A percentile compares a stretch with the other conserved stretches of the same genome.
Conservation (phyloP, 2,113 vertebrate species). For the Phrynocephalus versicolor region DNA sequence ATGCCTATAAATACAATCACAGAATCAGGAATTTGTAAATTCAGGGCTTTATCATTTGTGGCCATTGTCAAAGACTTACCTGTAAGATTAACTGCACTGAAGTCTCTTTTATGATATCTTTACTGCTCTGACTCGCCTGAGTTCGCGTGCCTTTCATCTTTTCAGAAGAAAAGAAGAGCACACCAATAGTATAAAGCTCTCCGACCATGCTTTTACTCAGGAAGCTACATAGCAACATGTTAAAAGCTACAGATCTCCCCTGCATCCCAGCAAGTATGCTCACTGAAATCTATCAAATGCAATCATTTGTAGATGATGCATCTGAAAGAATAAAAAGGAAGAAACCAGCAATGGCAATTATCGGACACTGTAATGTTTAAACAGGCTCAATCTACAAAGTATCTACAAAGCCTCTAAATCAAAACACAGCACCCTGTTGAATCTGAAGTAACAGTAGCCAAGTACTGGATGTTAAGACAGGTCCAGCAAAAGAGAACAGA, state of each 20-base stretch:
- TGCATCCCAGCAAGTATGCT: conserved; percentile 26
- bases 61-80: conserved; percentile 2
- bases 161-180: neutral
- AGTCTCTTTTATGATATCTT: neutral
- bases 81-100: conserved; percentile 22
- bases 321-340: conserved; percentile 35
- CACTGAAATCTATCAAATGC: conserved; percentile 36
- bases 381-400: conserved; percentile 15
- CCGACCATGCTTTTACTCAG: neutral
- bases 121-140: neutral
- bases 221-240: conserved; percentile 8
- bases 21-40: conserved; percentile 7
- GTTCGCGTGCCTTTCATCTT: neutral
- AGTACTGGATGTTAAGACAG: conserved; percentile 29
- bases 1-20: neutral
- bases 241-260: neutral
- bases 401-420: neutral
- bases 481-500: conserved; percentile 60
- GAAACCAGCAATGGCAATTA: conserved; percentile 11
- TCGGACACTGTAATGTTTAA: conserved; percentile 35
- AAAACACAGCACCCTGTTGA: conserved; percentile 28
- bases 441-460: conserved; percentile 7
- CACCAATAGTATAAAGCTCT: neutral
- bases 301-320: conserved; percentile 24
- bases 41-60: neutral